Evolutionary conservation across 2,113 vertebrate genomes (phyloP).

Genomic region (Corydoras sp.): DNA sequence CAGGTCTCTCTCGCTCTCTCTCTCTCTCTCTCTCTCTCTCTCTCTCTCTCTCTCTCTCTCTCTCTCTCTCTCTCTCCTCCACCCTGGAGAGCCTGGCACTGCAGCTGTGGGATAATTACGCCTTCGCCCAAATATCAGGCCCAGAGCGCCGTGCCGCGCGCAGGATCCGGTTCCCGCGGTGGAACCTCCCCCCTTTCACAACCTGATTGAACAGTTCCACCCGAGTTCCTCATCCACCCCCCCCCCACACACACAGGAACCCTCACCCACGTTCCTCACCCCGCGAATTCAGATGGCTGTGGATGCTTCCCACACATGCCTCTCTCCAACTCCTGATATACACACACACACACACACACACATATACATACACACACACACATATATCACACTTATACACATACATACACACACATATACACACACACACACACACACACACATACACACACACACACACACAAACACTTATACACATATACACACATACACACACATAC

Average conservation of each 20-base stretch:
- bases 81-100: slow-evolving; percentile 29
- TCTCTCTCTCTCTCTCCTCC: slow-evolving; percentile 29
- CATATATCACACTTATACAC: neutral
- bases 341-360: neutral
- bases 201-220: slow-evolving; percentile 39
- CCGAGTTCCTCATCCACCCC: slow-evolving; percentile 44
- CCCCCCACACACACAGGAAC: slow-evolving; percentile 42
- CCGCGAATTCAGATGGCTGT: slow-evolving; percentile 39
- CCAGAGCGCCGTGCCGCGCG: slow-evolving; percentile 26
- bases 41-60: slow-evolving; percentile 39
- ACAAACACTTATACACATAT: neutral
- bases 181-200: slow-evolving; percentile 39
- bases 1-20: slow-evolving; percentile 31
- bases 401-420: slow-evolving; percentile 2
- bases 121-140: slow-evolving; percentile 35
- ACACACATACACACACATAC: too few relatives aligned
- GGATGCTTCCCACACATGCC: slow-evolving; percentile 41
- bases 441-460: neutral
- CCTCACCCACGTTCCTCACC: slow-evolving; percentile 45
- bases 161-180: slow-evolving; percentile 22
- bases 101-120: slow-evolving; percentile 44
- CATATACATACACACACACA: neutral
- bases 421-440: neutral
- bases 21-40: too few relatives aligned
- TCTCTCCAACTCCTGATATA: slow-evolving; percentile 18